A percentile compares a stretch with the other conserved stretches of the same genome.
These are phyloP conservation scores for Sesia apiformis DNA, from an alignment of 2,888 invertebrate genomes.

Conservation along the genomic window DNA sequence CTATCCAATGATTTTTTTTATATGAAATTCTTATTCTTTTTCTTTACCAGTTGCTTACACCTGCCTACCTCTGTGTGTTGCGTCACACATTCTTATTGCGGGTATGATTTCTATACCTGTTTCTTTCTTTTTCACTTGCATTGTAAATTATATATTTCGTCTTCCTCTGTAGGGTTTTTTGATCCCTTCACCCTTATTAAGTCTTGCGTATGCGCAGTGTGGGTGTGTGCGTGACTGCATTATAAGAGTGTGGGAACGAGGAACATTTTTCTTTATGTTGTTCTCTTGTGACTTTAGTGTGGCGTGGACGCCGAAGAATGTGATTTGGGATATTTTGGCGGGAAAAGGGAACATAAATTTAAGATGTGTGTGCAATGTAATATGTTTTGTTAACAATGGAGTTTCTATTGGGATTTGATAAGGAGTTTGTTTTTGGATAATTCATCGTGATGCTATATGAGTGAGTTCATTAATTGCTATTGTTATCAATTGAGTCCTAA, in stretches of 20 bases:
- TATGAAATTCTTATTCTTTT: slow-evolving; percentile 45
- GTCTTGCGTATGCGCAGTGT: slow-evolving; percentile 40
- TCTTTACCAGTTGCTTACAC: slow-evolving; percentile 50
- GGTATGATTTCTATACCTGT: slow-evolving; percentile 58
- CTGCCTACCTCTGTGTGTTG: slow-evolving; percentile 56
- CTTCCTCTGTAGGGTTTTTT: slow-evolving; percentile 55
- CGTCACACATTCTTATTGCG: slow-evolving; percentile 52
- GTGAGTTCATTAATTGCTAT: slow-evolving; percentile 54
- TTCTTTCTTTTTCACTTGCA: slow-evolving; percentile 36
- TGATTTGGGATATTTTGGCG: slow-evolving; percentile 49
- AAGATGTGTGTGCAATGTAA: slow-evolving; percentile 1
- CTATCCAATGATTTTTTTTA: not conserved
- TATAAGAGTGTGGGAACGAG: slow-evolving; percentile 25
- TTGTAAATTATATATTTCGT: slow-evolving; percentile 18
- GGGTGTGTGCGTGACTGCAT: slow-evolving; percentile 32
- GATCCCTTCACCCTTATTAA: slow-evolving; percentile 57
- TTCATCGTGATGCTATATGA: slow-evolving; percentile 56
- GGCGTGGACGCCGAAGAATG: slow-evolving; percentile 34
- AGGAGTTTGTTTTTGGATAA: slow-evolving; percentile 32
- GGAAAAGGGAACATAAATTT: slow-evolving; percentile 26
- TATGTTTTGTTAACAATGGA: slow-evolving; percentile 38
- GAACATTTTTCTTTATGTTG: slow-evolving; percentile 11
- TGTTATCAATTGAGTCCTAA: slow-evolving; percentile 56
- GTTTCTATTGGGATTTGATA: slow-evolving; percentile 20
- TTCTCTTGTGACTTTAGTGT: slow-evolving; percentile 33